These are phyloP conservation scores for Tragulus kanchil DNA, from an alignment of 2,113 vertebrate species.

Conservation along the genomic window DNA sequence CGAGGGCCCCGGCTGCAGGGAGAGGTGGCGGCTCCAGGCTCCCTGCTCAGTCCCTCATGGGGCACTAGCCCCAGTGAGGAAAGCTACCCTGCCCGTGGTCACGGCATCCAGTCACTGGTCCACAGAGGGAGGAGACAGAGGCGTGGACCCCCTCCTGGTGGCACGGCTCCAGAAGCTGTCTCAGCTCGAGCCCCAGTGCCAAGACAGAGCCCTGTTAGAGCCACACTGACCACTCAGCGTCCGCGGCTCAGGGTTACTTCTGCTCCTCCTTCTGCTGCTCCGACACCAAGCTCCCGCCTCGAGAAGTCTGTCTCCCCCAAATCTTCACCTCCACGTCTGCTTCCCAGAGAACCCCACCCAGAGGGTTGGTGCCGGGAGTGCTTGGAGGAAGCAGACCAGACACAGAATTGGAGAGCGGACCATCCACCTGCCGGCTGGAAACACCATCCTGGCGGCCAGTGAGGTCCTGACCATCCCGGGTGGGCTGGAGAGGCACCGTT, in stretches of 20 bases:
- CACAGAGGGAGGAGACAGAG: accelerated
- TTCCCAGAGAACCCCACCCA: neutral
- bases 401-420: accelerated
- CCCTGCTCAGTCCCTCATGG: neutral
- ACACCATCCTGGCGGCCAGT: accelerated
- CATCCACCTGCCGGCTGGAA: neutral
- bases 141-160: neutral
- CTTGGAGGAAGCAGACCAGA: neutral
- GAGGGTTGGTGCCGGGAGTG: neutral
- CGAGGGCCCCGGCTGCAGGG: no score
- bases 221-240: neutral
- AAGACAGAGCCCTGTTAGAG: no score
- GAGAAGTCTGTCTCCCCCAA: neutral
- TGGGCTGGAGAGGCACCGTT: no score
- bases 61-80: neutral
- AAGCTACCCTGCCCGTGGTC: neutral
- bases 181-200: neutral
- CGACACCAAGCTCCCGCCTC: neutral
- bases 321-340: neutral
- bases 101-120: neutral
- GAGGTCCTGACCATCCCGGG: neutral
- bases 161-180: neutral
- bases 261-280: neutral
- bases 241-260: neutral
- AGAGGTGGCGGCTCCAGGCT: neutral